Evolutionary conservation across 2,797 vertebrate genomes (phyloP).

Genomic region (Simalia tracyae): DNA sequence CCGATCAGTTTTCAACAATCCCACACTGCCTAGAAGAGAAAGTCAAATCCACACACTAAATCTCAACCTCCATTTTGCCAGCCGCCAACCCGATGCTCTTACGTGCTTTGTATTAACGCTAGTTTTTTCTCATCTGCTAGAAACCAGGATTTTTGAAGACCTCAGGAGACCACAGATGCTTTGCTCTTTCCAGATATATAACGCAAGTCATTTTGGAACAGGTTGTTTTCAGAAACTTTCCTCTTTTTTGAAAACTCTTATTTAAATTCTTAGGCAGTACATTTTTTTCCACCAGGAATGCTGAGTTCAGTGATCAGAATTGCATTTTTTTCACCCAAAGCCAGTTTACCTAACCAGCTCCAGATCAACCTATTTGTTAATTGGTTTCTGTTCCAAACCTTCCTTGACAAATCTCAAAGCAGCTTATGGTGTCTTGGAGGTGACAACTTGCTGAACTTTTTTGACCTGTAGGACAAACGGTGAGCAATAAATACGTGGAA

Average conservation of each 20-base stretch:
- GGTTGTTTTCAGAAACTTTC: background rate
- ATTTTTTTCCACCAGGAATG: conserved; percentile 8
- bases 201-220: background rate
- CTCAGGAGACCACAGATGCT: background rate
- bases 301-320: background rate
- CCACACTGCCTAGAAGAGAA: background rate
- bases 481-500: background rate
- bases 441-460: background rate
- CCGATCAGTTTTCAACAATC: background rate
- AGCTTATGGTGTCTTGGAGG: background rate
- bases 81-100: background rate
- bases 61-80: background rate
- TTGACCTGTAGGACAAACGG: background rate
- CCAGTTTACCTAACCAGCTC: background rate
- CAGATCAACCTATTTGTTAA: background rate
- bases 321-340: background rate
- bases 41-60: background rate
- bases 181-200: conserved; percentile 4
- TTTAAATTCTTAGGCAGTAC: conserved; percentile 4
- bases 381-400: background rate
- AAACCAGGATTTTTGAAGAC: background rate
- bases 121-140: background rate
- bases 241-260: background rate
- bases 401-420: background rate
- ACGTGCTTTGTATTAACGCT: conserved; percentile 32